Conservation (phyloP, 2,113 vertebrate genomes). For the Agelaius phoeniceus region DNA sequence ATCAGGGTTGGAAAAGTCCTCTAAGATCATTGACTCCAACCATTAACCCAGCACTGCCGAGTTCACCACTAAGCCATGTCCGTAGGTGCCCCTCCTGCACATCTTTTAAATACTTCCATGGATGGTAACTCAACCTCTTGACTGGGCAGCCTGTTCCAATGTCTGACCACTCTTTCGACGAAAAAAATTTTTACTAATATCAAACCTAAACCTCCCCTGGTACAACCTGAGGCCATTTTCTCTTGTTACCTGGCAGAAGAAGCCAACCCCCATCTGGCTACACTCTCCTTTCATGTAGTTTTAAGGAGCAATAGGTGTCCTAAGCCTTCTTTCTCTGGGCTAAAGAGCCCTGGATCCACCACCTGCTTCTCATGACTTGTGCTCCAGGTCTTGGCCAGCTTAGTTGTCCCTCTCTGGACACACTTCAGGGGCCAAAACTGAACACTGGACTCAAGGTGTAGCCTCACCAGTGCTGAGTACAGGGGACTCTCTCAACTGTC, state of each 20-base stretch:
- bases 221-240: neutral
- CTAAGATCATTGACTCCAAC: neutral
- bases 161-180: neutral
- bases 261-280: neutral
- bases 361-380: neutral
- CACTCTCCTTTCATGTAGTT: neutral
- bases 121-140: neutral
- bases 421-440: neutral
- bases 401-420: neutral
- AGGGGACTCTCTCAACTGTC: neutral
- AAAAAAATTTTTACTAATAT: neutral
- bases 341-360: neutral
- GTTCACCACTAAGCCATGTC: neutral
- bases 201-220: neutral
- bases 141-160: neutral
- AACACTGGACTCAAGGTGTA: neutral
- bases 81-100: neutral
- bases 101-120: neutral
- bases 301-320: neutral
- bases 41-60: neutral
- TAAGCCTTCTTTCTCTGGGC: neutral
- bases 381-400: neutral
- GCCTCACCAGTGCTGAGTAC: neutral
- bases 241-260: neutral
- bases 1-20: neutral